phyloP scores from a whole-genome alignment of 2,888 invertebrate species.

The Agrypnus murinus region DNA sequence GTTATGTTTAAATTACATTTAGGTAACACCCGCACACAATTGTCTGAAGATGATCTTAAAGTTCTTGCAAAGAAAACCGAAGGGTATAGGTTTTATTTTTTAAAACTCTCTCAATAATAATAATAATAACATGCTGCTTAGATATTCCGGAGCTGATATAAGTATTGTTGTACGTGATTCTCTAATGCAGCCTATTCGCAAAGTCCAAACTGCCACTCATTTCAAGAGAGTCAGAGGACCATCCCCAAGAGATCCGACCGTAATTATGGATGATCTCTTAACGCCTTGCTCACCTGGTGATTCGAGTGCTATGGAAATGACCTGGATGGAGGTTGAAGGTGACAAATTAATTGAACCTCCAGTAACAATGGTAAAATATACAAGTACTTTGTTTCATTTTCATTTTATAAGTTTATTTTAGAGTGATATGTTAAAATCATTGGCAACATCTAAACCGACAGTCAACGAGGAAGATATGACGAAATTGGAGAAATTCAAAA shows the following conservation, averaged over 20 bases:
- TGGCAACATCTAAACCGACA: slow-evolving; percentile 96
- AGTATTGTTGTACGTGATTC: slow-evolving; percentile 98
- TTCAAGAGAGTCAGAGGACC: slow-evolving; percentile 92
- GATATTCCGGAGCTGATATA: slow-evolving; percentile 99
- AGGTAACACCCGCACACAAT: slow-evolving; percentile 90
- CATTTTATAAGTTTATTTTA: slow-evolving; percentile 60
- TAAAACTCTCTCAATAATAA: no score
- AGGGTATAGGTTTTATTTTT: slow-evolving; percentile 79
- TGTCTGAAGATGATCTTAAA: slow-evolving; percentile 91
- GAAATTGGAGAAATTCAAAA: slow-evolving; percentile 95
- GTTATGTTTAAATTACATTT: slow-evolving; percentile 97
- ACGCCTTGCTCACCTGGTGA: slow-evolving; percentile 98
- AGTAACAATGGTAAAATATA: slow-evolving; percentile 88
- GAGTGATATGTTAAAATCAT: slow-evolving; percentile 94
- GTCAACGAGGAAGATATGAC: slow-evolving; percentile 97
- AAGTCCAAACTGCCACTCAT: slow-evolving; percentile 99
- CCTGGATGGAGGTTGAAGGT: slow-evolving; percentile 96
- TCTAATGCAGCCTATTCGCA: slow-evolving; percentile 98
- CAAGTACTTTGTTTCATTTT: slow-evolving; percentile 29
- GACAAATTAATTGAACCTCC: slow-evolving; percentile 97
- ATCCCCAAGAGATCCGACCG: slow-evolving; percentile 85
- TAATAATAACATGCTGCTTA: slow-evolving; percentile 65
- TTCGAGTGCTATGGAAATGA: slow-evolving; percentile 95
- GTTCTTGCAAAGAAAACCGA: slow-evolving; percentile 89
- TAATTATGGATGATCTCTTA: slow-evolving; percentile 90